Base-by-base conservation (phyloP, 2,797 vertebrate genomes). In the Manis javanica region DNA sequence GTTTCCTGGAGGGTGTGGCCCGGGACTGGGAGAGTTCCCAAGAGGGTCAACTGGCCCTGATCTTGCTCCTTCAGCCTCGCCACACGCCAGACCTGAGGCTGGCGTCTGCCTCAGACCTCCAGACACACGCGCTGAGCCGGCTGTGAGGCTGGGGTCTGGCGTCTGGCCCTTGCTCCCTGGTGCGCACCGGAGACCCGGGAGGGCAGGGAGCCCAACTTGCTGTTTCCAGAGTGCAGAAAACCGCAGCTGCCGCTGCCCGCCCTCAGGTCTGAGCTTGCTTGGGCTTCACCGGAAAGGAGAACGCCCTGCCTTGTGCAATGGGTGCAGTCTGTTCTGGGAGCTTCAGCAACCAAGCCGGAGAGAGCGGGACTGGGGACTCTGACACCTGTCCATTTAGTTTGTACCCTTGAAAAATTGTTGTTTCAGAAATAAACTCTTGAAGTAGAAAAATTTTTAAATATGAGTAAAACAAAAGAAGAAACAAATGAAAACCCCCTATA, bases 261-360 rank as follows among this genome's bases (percentile, higher is more conserved):
- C 61, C 78, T 95, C 97, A 93, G 92, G 97, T 95, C 96, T 78
- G n/a, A 95, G 92, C 96, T 96, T 94, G 97, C 57, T n/a, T 5
- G 1, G 51, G 55, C 91, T 94, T 78, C 83, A 2, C 74, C 34
- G 6, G 86, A 87, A 94, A 87, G 79, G 78, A 94, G 88, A 75
- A 79, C 75, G 14, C 87, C 88, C 92, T n/a, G 3, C 86, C 87
- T 91, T 57, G 53, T 87, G 79, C 92, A 69, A 42, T 55, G 86
- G 90, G 71, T 34, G 49, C 87, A 64, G 86, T 11, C 68, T 68
- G 59, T 59, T 53, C 64, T 75, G 72, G 74, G 82, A 92, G 46
- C 29, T n/a, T 21, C 1, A 1, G 37, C 66, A 55, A 89, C 46
- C 69, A 69, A 4, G 34, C 19, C 42, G 7, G 29, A 55, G 39